Base-by-base conservation (phyloP, 2,888 invertebrate species). In the Sycophila texana region DNA sequence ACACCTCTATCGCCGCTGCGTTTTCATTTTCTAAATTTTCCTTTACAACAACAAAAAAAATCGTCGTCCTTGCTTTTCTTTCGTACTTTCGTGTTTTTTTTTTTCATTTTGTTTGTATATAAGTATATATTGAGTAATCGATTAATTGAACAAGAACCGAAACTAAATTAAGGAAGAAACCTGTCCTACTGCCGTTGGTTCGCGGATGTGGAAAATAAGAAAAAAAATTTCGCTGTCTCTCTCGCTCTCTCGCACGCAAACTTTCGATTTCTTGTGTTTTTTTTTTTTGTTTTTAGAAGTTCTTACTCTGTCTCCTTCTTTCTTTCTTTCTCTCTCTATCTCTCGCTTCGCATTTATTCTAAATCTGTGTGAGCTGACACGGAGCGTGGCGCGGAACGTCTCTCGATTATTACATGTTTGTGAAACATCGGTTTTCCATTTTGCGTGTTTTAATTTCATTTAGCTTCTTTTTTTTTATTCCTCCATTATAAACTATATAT, bases 21-120 rank as follows among this genome's bases (percentile, higher is more conserved):
- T 71, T 13, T 71, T 49, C 5, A 57, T 66, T 13, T 58, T 26
- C 4, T 67, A 20, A 22, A 14, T 70, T n/a, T n/a, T 74, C 18
- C 55, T 30, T 61, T 53, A 26, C 26, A 26, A 26, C 26, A 60
- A 61, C 30, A 61, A 30, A 61, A n/a, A 63, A 70, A 63, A 75
- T 72, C 71, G 68, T 75, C 51, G 75, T 68, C 76, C 81, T 81
- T 81, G 81, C 79, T 81, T 81, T 81, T 81, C 76, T 79, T 77
- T 81, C 81, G 53, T 74, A 79, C 79, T 81, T 79, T 78, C 65
- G 47, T 76, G 75, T 78, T 39, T 39, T 39, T 39, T 5, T 39
- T 39, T 39, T 39, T 26, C 26, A 26, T 26, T 26, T 26, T 26
- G 3, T 26, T 79, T 79, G 73, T 73, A 61, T 74, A 39, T 58